A percentile compares a stretch with the other conserved stretches of the same genome.
Conservation (phyloP, 2,797 vertebrate genomes). For the Sebastes baramenuke region DNA sequence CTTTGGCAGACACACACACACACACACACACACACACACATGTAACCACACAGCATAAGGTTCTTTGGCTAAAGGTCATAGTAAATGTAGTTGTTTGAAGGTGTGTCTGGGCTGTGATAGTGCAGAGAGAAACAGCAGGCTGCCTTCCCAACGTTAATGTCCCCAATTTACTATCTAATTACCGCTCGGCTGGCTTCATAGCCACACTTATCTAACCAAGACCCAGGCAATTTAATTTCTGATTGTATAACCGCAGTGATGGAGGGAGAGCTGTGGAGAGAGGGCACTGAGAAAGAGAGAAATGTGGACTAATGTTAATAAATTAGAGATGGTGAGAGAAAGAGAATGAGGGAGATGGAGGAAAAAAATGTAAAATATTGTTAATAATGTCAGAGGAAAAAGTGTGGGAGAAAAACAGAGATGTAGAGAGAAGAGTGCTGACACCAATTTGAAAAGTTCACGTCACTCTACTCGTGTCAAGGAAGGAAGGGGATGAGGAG, state of each 20-base stretch:
- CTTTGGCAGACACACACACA: background rate
- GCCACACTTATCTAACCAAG: constrained; percentile 85
- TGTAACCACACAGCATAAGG: constrained; percentile 44
- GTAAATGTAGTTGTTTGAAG: constrained; percentile 81
- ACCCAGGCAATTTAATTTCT: constrained; percentile 88
- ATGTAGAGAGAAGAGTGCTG: constrained; percentile 76
- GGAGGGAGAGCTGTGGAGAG: constrained; percentile 75
- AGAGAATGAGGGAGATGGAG: constrained; percentile 49
- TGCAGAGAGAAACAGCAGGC: constrained; percentile 77
- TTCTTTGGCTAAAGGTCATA: constrained; percentile 76
- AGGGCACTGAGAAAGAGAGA: constrained; percentile 72
- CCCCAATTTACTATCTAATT: constrained; percentile 88
- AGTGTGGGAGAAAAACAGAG: constrained; percentile 62
- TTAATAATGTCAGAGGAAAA: constrained; percentile 75
- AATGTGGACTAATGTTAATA: constrained; percentile 75
- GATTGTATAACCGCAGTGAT: constrained; percentile 78
- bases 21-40: constrained; percentile 15
- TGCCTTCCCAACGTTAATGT: constrained; percentile 81
- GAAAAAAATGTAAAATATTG: constrained; percentile 66
- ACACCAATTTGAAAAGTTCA: constrained; percentile 89
- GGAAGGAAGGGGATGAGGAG: constrained; percentile 60
- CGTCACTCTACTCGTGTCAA: constrained; percentile 75
- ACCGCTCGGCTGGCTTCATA: constrained; percentile 82
- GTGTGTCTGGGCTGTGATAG: constrained; percentile 82
- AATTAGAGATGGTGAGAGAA: constrained; percentile 76